These are phyloP conservation scores for Plumapathes pennacea DNA, from an alignment of 92 coral and sea anemone species.

Conservation along the genomic window DNA sequence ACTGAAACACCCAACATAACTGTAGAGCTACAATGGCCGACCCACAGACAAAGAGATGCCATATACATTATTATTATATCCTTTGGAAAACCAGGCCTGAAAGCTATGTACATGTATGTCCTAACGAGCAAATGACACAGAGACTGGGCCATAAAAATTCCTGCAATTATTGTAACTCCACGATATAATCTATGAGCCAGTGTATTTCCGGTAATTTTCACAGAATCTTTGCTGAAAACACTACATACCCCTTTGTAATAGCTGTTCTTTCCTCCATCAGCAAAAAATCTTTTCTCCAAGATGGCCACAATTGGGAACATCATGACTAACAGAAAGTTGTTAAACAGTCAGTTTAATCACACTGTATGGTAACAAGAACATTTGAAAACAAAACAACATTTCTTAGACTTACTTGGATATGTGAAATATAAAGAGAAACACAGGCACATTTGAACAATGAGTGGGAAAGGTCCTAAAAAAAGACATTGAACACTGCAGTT, in stretches of 20 bases:
- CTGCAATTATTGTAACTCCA: too few relatives aligned
- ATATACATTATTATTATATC: too few relatives aligned
- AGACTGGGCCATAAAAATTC: too few relatives aligned
- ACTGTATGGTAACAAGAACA: too few relatives aligned
- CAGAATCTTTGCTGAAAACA: background rate
- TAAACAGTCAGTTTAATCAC: too few relatives aligned
- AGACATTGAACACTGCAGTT: too few relatives aligned
- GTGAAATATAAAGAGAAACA: constrained; percentile 94
- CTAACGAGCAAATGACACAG: too few relatives aligned
- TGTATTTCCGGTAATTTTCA: too few relatives aligned
- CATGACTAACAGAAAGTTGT: constrained; percentile 65
- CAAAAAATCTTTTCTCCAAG: constrained; percentile 75
- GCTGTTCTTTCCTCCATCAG: constrained; percentile 62
- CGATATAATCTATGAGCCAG: too few relatives aligned
- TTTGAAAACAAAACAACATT: background rate
- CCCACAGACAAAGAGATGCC: too few relatives aligned
- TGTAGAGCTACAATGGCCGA: background rate
- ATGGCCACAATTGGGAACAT: constrained; percentile 97
- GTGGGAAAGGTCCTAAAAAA: constrained; percentile 76
- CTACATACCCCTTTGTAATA: constrained; percentile 86
- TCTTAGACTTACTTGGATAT: constrained; percentile 79
- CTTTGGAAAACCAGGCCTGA: too few relatives aligned
- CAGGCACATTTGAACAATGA: constrained; percentile 82
- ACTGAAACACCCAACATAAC: background rate
- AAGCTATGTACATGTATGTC: too few relatives aligned